Conservation (phyloP, 2,888 invertebrate genomes). For the Agrotis segetum region DNA sequence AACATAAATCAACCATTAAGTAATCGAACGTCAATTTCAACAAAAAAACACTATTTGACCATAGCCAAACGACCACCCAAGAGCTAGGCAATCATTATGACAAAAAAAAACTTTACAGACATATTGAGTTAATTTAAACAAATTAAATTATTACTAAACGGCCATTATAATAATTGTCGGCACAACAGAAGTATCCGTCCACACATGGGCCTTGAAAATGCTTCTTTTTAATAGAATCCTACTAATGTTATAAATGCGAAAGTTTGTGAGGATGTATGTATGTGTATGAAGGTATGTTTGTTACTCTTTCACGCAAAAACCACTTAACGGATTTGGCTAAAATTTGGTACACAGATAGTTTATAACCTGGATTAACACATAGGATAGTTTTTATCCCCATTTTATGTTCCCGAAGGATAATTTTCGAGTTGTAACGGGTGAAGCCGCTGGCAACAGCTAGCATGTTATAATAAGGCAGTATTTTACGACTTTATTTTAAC, state of each 20-base stretch:
- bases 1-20: slow-evolving; percentile 3
- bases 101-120: slow-evolving; percentile 28
- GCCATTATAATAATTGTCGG: slow-evolving; percentile 37
- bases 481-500: slow-evolving; percentile 4
- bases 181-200: slow-evolving; percentile 10
- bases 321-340: too few species aligned
- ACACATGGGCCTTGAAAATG: slow-evolving; percentile 26
- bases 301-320: too few species aligned
- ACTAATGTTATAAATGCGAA: too few species aligned
- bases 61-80: slow-evolving; percentile 44
- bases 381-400: too few species aligned
- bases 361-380: too few species aligned
- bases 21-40: neutral
- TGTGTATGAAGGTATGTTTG: too few species aligned
- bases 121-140: slow-evolving; percentile 41
- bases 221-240: slow-evolving; percentile 26
- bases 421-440: too few species aligned
- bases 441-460: too few species aligned
- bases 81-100: neutral
- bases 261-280: too few species aligned
- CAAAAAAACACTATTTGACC: neutral
- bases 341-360: too few species aligned
- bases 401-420: too few species aligned
- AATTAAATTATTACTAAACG: slow-evolving; percentile 28
- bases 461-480: neutral